Percentiles rank a stretch among this genome's conserved stretches.
phyloP scores from a whole-genome alignment of 2,797 vertebrate species.

The Pteronotus mesoamericanus region DNA sequence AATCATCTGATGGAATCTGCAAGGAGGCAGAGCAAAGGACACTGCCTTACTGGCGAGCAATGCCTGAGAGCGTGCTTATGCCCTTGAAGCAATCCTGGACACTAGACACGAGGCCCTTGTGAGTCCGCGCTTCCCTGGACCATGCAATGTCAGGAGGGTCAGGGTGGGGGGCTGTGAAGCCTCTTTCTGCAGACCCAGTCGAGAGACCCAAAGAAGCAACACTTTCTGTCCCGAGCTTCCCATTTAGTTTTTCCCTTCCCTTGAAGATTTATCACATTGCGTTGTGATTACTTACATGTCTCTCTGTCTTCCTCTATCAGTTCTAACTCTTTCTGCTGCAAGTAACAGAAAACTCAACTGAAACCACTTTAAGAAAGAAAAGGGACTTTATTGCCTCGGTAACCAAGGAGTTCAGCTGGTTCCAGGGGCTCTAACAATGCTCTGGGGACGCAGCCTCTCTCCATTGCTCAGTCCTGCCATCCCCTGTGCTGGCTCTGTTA shows the following conservation, averaged over 20 bases:
- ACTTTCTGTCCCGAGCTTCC: not conserved
- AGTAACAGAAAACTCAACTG: conserved; percentile 6
- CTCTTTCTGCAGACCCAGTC: not conserved
- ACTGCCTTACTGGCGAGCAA: not conserved
- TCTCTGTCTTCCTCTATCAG: not conserved
- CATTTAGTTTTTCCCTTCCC: not conserved
- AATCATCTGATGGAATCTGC: conserved; percentile 33
- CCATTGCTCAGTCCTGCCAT: not conserved
- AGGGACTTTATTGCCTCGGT: not conserved
- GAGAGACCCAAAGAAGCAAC: not conserved
- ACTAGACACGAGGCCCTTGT: not conserved
- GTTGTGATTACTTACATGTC: not conserved
- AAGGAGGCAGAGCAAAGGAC: not conserved
- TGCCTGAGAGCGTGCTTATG: not conserved
- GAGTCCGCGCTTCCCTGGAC: not conserved
- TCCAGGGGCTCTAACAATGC: not conserved
- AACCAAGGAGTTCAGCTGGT: not conserved
- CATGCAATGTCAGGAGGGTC: not conserved
- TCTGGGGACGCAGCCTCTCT: not conserved
- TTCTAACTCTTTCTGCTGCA: not conserved
- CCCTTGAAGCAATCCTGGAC: not conserved
- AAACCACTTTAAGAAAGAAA: not conserved
- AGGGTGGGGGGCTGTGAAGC: not conserved
- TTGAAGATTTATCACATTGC: not conserved
- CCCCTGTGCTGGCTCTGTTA: not conserved